These are phyloP conservation scores for Anolis carolinensis DNA, from an alignment of 2,113 vertebrate species.

Conservation along the genomic window DNA sequence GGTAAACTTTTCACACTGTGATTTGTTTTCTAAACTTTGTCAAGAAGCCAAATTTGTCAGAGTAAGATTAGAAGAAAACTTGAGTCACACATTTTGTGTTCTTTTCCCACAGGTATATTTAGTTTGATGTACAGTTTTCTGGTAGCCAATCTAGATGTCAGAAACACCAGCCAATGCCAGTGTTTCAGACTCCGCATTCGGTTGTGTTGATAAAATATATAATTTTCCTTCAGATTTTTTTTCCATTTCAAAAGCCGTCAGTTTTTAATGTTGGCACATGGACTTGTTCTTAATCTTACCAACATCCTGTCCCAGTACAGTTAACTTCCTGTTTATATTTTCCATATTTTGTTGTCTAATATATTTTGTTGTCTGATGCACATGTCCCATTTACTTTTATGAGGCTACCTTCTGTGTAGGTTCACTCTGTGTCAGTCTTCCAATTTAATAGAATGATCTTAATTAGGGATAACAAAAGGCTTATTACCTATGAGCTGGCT, in stretches of 20 bases:
- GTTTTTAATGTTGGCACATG: background rate
- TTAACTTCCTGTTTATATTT: background rate
- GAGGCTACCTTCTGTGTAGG: background rate
- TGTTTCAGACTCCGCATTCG: background rate
- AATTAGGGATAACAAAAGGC: background rate
- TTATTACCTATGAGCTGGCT: background rate
- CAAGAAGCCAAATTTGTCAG: background rate
- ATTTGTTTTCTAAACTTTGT: background rate
- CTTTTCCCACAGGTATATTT: background rate
- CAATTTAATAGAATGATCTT: background rate
- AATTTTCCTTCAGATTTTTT: background rate
- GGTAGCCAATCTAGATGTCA: background rate
- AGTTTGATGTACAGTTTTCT: background rate
- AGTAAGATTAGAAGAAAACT: background rate
- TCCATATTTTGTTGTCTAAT: background rate
- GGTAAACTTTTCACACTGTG: slow-evolving; percentile 72
- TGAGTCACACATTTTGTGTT: background rate
- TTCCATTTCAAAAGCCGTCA: background rate
- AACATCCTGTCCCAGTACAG: background rate
- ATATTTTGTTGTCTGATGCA: background rate
- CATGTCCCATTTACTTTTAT: background rate
- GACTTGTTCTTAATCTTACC: background rate
- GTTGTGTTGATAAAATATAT: background rate
- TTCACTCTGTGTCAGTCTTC: background rate
- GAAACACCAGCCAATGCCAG: background rate